These are phyloP conservation scores for Eupsittula cactorum DNA, from an alignment of 2,113 vertebrate genomes.

Conservation along the genomic window DNA sequence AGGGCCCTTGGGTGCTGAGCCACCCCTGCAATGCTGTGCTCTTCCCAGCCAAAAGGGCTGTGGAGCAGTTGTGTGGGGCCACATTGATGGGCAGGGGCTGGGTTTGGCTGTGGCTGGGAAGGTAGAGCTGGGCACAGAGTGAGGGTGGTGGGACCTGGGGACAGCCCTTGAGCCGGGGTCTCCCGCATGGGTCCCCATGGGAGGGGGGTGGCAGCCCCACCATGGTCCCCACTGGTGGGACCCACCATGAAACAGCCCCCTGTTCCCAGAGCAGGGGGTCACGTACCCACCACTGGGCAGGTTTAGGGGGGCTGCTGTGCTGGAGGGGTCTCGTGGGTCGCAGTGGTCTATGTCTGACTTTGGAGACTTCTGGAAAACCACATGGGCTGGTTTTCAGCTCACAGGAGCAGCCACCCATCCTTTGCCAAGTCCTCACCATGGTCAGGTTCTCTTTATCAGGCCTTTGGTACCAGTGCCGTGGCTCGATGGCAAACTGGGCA, in stretches of 20 bases:
- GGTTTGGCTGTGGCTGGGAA: background rate
- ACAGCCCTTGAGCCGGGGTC: background rate
- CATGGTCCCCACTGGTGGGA: background rate
- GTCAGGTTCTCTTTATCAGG: background rate
- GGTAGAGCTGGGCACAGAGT: background rate
- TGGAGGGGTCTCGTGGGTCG: rapidly evolving
- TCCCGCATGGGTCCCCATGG: background rate
- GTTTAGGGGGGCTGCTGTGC: background rate
- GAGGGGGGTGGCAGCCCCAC: background rate
- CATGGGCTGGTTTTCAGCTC: background rate
- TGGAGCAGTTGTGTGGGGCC: background rate
- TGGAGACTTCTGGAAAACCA: background rate
- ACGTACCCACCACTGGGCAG: rapidly evolving
- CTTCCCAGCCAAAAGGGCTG: background rate
- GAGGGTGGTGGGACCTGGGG: background rate
- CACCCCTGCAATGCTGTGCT: background rate
- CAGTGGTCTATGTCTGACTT: background rate
- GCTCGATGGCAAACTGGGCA: background rate
- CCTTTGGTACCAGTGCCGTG: background rate
- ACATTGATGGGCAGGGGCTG: background rate
- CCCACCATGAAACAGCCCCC: background rate
- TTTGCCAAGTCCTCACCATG: background rate
- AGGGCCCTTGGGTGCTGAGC: background rate
- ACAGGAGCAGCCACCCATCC: background rate
- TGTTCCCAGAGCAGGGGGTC: background rate